These are phyloP conservation scores for Sinella curviseta DNA, from an alignment of 1,140 invertebrate genomes.

Conservation along the genomic window DNA sequence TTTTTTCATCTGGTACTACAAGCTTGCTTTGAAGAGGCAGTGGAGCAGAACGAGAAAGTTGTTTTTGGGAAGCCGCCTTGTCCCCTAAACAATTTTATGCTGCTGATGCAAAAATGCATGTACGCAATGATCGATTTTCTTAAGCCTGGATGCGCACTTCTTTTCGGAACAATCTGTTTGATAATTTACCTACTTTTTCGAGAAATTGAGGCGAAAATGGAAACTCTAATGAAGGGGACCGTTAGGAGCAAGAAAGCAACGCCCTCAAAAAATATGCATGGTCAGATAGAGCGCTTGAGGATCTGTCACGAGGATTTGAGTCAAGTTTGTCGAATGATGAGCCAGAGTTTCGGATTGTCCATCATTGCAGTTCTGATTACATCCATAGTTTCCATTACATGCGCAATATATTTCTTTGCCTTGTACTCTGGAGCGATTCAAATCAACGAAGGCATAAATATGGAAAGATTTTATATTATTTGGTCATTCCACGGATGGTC, in stretches of 20 bases:
- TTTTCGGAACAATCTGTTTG: neutral
- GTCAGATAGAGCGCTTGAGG: neutral
- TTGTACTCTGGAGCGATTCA: slow-evolving; percentile 2
- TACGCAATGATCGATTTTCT: neutral
- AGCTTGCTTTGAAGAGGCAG: neutral
- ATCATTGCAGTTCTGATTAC: neutral
- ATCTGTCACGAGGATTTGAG: neutral
- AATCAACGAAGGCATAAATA: neutral
- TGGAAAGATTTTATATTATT: slow-evolving; percentile 11
- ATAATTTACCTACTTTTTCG: neutral
- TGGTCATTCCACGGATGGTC: slow-evolving; percentile 26
- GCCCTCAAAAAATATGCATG: neutral
- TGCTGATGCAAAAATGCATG: neutral
- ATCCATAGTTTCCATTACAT: slow-evolving; percentile 22
- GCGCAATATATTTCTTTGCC: slow-evolving; percentile 8
- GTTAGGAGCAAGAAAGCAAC: neutral
- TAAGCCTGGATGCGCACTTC: neutral
- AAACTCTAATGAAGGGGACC: neutral
- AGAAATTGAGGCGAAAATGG: neutral
- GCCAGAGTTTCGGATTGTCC: neutral
- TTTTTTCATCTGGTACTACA: neutral
- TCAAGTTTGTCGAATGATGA: neutral
- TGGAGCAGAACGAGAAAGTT: neutral
- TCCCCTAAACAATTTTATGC: neutral
- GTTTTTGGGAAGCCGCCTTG: neutral